phyloP scores from a whole-genome alignment of 2,113 vertebrate species.

The Chunga burmeisteri region DNA sequence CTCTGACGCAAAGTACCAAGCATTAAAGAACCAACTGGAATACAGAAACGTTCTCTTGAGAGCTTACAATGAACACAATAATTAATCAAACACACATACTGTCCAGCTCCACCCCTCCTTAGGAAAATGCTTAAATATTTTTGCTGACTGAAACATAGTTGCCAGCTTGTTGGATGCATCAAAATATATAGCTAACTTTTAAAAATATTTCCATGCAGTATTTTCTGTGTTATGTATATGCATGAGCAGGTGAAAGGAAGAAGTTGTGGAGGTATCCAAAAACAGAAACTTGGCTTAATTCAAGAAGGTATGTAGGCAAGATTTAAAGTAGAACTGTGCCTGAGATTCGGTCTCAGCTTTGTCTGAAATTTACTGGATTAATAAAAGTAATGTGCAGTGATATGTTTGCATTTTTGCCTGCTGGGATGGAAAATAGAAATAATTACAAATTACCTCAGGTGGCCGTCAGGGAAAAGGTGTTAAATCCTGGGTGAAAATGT shows the following conservation, averaged over 20 bases:
- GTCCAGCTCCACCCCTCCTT: background rate
- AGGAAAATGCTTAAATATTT: background rate
- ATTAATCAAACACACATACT: background rate
- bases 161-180: background rate
- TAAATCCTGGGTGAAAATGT: background rate
- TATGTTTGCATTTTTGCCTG: background rate
- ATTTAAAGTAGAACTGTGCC: background rate
- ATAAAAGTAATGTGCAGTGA: background rate
- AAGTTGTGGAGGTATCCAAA: background rate
- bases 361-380: background rate
- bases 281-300: background rate
- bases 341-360: background rate
- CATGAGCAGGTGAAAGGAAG: background rate
- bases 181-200: background rate
- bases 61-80: background rate
- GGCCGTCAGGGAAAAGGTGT: background rate
- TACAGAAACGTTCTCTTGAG: background rate
- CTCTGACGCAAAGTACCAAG: rapidly evolving
- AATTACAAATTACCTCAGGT: background rate
- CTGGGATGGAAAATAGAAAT: background rate
- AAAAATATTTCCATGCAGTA: background rate
- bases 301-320: background rate
- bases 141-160: background rate
- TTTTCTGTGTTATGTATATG: background rate
- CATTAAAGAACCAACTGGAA: background rate